phyloP scores from a whole-genome alignment of 2,797 vertebrate species.

The Manis javanica region DNA sequence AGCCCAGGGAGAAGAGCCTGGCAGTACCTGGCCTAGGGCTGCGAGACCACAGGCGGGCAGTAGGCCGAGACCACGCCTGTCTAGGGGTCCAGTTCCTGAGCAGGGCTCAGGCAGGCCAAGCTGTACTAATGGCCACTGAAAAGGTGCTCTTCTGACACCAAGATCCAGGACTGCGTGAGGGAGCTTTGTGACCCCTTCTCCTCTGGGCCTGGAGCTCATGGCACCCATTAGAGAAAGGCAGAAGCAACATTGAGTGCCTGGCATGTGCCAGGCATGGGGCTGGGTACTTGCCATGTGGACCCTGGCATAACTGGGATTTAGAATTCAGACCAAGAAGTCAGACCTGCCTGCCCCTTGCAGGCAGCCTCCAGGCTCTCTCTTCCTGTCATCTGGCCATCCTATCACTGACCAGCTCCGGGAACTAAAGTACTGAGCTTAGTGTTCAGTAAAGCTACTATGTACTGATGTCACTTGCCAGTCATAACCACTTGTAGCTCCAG shows the following conservation, averaged over 20 bases:
- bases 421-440: not conserved
- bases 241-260: no score
- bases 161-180: not conserved
- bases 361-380: not conserved
- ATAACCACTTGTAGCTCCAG: not conserved
- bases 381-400: not conserved
- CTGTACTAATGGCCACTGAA: not conserved
- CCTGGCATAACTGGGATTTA: no score
- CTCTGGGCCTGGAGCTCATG: fast-evolving
- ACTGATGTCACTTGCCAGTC: not conserved
- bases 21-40: not conserved
- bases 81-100: not conserved
- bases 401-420: not conserved
- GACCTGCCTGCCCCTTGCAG: not conserved
- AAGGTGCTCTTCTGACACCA: not conserved
- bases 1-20: not conserved
- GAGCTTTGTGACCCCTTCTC: not conserved
- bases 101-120: not conserved
- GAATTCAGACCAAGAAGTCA: not conserved
- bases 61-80: not conserved
- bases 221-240: not conserved
- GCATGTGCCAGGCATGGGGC: not conserved
- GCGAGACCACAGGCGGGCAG: not conserved
- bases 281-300: not conserved
- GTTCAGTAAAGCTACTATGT: constrained; percentile 42